phyloP scores from a whole-genome alignment of 2,113 vertebrate species.

The Pseudorasbora parva region DNA sequence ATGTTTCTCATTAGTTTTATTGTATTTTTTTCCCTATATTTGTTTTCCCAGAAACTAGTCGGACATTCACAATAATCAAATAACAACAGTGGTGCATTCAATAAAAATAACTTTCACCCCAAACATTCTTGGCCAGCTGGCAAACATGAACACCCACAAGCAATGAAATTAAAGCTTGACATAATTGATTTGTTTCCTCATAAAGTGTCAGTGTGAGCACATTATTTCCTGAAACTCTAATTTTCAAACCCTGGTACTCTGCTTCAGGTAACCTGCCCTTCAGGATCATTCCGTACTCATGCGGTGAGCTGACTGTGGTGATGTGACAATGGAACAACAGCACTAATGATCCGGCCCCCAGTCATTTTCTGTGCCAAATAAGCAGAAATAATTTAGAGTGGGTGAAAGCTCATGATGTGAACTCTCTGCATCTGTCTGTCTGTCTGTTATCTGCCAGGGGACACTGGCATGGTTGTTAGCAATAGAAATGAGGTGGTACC shows the following conservation, averaged over 20 bases:
- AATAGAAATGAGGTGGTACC: background rate
- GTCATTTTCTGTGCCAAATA: conserved; percentile 15
- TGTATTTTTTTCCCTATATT: background rate
- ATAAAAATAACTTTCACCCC: background rate
- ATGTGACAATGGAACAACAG: conserved; percentile 7
- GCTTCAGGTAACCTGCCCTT: background rate
- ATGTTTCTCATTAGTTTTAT: background rate
- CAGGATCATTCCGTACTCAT: background rate
- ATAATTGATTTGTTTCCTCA: conserved; percentile 3
- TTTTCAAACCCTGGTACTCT: background rate
- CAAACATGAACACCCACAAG: background rate
- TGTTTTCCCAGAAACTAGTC: background rate
- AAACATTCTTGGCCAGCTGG: background rate
- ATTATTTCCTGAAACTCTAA: background rate
- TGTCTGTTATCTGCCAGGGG: background rate
- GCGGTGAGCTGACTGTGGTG: background rate
- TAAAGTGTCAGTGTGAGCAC: conserved; percentile 10
- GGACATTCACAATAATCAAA: background rate
- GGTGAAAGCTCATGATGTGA: conserved; percentile 2
- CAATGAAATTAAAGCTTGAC: conserved; percentile 14
- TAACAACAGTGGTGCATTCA: background rate
- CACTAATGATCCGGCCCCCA: conserved; percentile 1
- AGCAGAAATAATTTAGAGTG: conserved; percentile 14
- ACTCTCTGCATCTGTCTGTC: conserved; percentile 21
- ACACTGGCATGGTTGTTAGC: conserved; percentile 15